Evolutionary conservation across 2,888 invertebrate species (phyloP).

Genomic region (Chloroclysta siterata): DNA sequence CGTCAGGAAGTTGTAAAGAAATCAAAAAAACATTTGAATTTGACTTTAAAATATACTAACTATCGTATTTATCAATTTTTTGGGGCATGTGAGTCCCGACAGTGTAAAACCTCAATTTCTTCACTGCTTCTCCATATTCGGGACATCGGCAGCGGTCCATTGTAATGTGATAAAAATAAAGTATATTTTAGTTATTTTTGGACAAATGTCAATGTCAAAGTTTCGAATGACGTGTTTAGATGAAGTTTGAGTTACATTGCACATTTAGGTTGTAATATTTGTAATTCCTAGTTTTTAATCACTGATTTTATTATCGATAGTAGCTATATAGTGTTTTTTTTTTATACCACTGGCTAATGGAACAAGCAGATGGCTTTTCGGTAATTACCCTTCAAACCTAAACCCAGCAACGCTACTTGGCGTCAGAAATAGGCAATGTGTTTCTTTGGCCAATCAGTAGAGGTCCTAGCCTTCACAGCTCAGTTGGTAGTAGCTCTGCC

Average conservation of each 20-base stretch:
- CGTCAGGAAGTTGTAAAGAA: no score
- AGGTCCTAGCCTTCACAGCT: no score
- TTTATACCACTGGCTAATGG: no score
- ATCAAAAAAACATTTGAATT: not conserved
- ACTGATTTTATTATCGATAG: not conserved
- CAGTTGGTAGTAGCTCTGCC: no score
- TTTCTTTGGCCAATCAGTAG: no score
- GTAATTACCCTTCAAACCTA: no score
- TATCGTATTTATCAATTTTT: conserved; percentile 63
- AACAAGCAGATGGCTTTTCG: no score
- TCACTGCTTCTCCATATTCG: conserved; percentile 66
- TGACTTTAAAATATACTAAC: conserved; percentile 51
- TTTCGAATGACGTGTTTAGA: not conserved
- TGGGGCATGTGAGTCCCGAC: conserved; percentile 67
- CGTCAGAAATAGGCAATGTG: no score
- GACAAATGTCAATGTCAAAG: conserved; percentile 27
- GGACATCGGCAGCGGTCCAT: conserved; percentile 77
- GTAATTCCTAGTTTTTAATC: not conserved
- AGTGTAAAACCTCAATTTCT: conserved; percentile 66
- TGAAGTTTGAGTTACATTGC: not conserved
- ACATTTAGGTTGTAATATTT: not conserved
- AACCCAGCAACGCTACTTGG: no score
- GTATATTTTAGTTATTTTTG: conserved; percentile 2
- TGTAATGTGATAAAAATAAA: conserved; percentile 13
- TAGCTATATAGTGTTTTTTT: no score